Base-by-base conservation (phyloP, 2,888 invertebrate species). In the Habroteleia sp. region DNA sequence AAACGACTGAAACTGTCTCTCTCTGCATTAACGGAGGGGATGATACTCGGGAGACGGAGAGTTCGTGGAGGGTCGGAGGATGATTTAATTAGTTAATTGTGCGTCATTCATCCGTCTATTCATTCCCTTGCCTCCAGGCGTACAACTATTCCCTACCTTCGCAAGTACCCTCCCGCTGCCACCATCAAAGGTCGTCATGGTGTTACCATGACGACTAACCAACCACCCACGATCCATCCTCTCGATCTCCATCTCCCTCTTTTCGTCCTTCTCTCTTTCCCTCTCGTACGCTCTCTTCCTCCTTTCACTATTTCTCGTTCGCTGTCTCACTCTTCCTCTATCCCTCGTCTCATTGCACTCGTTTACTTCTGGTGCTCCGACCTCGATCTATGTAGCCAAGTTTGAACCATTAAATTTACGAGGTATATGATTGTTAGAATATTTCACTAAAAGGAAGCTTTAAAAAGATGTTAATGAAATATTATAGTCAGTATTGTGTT, bases 81-180 rank as follows among this genome's bases (percentile, higher is more conserved):
- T 87, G 87, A 87, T 87, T 87, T 86, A 87, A 87, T 87, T 87
- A 87, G 86, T 86, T 87, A 87, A 87, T 86, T 87, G 87, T 87
- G 86, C 86, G 87, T 86, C 87, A 86, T 87, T 86, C 87, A 87
- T 86, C 87, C 87, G 87, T 87, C 87, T 85, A 86, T 87, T 86
- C 86, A 86, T 85, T 85, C 87, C 84, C 83, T 82, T 81, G 79
- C 74, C 75, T 68, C 76, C 76, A 69, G 74, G 52, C 76, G 54
- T 66, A 72, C 77, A 62, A 65, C 74, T 68, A 60, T 73, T 77
- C 81, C 79, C 80, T 78, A 74, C 79, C 74, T 75, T 77, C 71
- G 60, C 75, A 73, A 58, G 75, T 68, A 69, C 73, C 72, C 76
- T 75, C 75, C 63, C 76, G 68, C 68, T 60, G 35, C 77, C 69